phyloP scores from a whole-genome alignment of 2,113 vertebrate species.

The Probosciger aterrimus region DNA sequence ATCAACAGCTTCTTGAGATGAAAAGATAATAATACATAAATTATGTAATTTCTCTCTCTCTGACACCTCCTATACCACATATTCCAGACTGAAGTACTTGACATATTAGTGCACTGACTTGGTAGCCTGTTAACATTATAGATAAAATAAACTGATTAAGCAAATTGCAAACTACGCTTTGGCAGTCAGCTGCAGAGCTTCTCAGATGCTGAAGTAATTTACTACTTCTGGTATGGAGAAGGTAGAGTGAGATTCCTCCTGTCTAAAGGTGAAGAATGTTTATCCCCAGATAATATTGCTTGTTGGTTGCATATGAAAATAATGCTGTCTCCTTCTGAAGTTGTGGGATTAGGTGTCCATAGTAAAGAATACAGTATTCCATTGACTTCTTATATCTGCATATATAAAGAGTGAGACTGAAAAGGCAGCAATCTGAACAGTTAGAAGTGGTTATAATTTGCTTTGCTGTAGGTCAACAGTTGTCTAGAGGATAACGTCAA shows the following conservation, averaged over 20 bases:
- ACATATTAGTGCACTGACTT: neutral
- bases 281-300: neutral
- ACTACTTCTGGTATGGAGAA: neutral
- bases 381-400: neutral
- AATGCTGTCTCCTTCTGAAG: neutral
- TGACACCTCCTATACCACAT: neutral
- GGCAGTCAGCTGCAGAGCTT: neutral
- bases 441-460: neutral
- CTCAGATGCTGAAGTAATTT: neutral
- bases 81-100: neutral
- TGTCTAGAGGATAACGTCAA: conserved; percentile 4
- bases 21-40: neutral
- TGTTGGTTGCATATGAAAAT: neutral
- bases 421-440: neutral
- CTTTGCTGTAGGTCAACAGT: neutral
- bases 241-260: neutral
- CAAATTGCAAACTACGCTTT: neutral
- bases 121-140: neutral
- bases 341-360: neutral
- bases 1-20: neutral
- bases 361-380: neutral
- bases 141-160: neutral
- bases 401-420: neutral
- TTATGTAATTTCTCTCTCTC: neutral
- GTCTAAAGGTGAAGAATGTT: neutral